Base-by-base conservation (phyloP, 2,888 invertebrate genomes). In the Hydriomena furcata region DNA sequence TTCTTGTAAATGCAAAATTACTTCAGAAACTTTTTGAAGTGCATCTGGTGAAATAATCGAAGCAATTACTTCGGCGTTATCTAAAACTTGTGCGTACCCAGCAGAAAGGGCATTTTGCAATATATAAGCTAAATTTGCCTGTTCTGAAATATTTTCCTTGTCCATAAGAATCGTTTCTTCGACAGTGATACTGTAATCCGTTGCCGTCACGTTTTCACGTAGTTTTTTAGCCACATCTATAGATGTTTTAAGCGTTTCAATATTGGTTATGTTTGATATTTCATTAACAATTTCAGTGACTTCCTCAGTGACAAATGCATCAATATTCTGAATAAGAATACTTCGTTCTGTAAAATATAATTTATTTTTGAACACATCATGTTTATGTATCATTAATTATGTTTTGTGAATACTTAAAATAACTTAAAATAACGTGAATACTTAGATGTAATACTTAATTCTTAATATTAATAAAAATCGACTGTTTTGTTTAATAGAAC, bases 1-100 rank as follows among this genome's bases (percentile, higher is more conserved):
- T 20, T 75, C 68, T 56, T 79, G 72, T 34, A 84, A 65, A 57
- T 73, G 65, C 2, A 65, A 66, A 1, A 79, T 71, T 0, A 68
- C 56, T 17, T 76, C 68, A 4, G 65, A 67, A 4, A 79, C 59
- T 50, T 50, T 68, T 51, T 73, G 59, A 10, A 79, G 35, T 11
- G 58, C 35, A 3, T 71, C 63, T 2, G 63, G 31, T 37, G 66
- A 57, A 4, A 71, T 35, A 0, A 52, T 13, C 2, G 61, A 31
- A 5, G 50, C 23, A 0, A 76, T 48, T 11, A 65, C 61, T 34
- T 68, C 57, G 1, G 65, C 59, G 35, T 55, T 68, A 23, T 77
- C 73, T 2, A 76, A 42, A 20, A 61, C 57, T 50, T 68, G 62
- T 1, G 47, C 61, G 40, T 76, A 73, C 10, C 76, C 52, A n/a